Base-by-base conservation (phyloP, 2,113 vertebrate species). In the Mungos mungo region DNA sequence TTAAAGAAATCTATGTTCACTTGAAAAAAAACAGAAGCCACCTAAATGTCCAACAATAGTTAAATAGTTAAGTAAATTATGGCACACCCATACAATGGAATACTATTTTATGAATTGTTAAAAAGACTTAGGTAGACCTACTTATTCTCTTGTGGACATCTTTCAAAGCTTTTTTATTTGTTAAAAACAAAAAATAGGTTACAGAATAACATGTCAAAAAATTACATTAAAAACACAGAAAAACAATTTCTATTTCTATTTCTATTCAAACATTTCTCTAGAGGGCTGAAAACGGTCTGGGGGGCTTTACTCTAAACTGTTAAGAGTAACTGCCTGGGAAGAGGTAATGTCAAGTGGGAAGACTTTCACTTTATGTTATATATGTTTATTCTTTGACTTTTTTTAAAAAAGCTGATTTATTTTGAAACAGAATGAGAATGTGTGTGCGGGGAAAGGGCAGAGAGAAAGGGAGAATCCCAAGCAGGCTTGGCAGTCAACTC, bases 151-250 rank as follows among this genome's bases (percentile, higher is more conserved):
- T n/a, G 25, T 60, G 74, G 25, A 65, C 15, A 41, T 54, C 57
- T 84, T 80, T 87, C 79, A 71, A 66, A 45, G 21, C 16, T 31
- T n/a, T 86, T 45, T 29, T 68, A 45, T 84, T 95, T 85, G 23
- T 92, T 81, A 81, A 45, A 77, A 94, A 68, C 52, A 84, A 83
- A 84, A 90, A 77, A 16, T 60, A 65, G 33, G 23, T 84, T 95
- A 77, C 35, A 92, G 52, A 92, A 54, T 88, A 82, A 72, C 7
- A 38, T 21, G 10, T 81, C 31, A 35, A 45, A 12, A 80, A 90
- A 41, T 12, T 95, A n/a, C 33, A 10, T 65, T 65, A 33, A 50
- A 92, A 89, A 63, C 45, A 83, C 9, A 33, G n/a, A 50, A 47
- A 89, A 85, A 27, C n/a, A n/a, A n/a, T n/a, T n/a, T n/a, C n/a